Conservation (phyloP, 2,797 vertebrate species). For the Tauraco hartlaubi region DNA sequence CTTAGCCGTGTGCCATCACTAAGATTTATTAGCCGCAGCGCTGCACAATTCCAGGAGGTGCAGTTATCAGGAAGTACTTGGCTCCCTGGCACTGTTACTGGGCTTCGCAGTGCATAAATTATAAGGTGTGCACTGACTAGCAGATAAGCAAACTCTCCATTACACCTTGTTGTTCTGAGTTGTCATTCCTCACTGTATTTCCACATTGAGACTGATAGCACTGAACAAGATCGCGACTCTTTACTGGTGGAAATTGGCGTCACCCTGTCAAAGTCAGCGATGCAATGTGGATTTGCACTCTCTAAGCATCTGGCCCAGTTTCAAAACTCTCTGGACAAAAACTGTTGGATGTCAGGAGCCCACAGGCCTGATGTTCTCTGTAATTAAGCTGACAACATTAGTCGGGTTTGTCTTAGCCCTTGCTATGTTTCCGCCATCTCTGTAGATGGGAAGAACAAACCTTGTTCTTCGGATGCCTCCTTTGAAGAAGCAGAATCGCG, state of each 20-base stretch:
- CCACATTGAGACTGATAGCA: not conserved
- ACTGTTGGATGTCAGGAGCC: not conserved
- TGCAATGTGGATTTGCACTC: not conserved
- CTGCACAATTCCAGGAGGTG: slow-evolving; percentile 13
- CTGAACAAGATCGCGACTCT: not conserved
- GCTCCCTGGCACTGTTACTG: not conserved
- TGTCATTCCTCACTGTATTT: not conserved
- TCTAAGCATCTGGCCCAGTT: not conserved
- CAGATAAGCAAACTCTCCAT: not conserved
- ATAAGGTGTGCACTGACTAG: not conserved
- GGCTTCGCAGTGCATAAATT: slow-evolving; percentile 12
- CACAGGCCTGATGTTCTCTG: not conserved
- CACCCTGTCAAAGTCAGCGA: not conserved
- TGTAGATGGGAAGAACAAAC: not conserved
- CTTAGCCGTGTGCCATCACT: not conserved
- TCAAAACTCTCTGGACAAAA: not conserved
- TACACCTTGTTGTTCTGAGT: not conserved
- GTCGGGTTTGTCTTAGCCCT: not conserved
- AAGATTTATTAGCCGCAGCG: not conserved
- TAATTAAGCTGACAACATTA: not conserved
- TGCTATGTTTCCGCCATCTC: not conserved
- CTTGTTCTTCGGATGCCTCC: not conserved
- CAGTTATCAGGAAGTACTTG: not conserved
- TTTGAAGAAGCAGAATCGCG: not conserved
- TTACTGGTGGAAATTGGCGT: not conserved